Percentiles rank a stretch among this genome's conserved stretches.
These are phyloP conservation scores for Busseola fusca DNA, from an alignment of 2,888 invertebrate genomes.

Conservation along the genomic window DNA sequence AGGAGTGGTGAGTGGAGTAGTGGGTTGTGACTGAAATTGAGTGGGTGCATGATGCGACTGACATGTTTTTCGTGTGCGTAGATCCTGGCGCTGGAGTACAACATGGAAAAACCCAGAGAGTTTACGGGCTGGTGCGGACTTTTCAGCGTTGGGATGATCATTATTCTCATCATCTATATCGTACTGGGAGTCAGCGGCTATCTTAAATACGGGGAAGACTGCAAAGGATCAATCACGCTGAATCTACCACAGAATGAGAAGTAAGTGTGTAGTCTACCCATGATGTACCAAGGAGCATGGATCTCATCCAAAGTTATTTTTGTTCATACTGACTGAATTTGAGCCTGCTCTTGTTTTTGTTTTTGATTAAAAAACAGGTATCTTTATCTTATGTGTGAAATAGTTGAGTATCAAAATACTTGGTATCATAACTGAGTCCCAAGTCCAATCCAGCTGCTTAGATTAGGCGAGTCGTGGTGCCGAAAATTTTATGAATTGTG, in stretches of 20 bases:
- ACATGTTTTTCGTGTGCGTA: slow-evolving; percentile 69
- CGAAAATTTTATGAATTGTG: too few relatives aligned
- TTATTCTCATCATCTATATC: slow-evolving; percentile 93
- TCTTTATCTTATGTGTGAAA: too few relatives aligned
- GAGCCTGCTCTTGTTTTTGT: neutral
- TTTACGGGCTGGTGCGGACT: slow-evolving; percentile 94
- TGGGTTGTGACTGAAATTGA: neutral
- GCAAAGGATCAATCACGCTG: slow-evolving; percentile 94
- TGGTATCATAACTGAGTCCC: too few relatives aligned
- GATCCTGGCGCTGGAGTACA: slow-evolving; percentile 97
- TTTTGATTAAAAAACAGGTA: neutral
- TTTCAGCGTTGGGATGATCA: slow-evolving; percentile 93
- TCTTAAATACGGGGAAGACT: slow-evolving; percentile 92
- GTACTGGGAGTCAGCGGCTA: slow-evolving; percentile 96
- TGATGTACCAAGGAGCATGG: neutral
- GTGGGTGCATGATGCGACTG: neutral
- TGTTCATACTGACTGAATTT: neutral
- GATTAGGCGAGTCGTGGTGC: too few relatives aligned
- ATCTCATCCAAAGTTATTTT: neutral
- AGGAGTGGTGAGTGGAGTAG: slow-evolving; percentile 90
- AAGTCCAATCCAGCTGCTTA: too few relatives aligned
- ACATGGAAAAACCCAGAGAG: slow-evolving; percentile 94
- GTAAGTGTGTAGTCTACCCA: slow-evolving; percentile 79
- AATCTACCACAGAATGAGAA: slow-evolving; percentile 91
- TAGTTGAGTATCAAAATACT: too few relatives aligned